These are phyloP conservation scores for Melanophora roralis DNA, from an alignment of 2,888 invertebrate species.

Conservation along the genomic window DNA sequence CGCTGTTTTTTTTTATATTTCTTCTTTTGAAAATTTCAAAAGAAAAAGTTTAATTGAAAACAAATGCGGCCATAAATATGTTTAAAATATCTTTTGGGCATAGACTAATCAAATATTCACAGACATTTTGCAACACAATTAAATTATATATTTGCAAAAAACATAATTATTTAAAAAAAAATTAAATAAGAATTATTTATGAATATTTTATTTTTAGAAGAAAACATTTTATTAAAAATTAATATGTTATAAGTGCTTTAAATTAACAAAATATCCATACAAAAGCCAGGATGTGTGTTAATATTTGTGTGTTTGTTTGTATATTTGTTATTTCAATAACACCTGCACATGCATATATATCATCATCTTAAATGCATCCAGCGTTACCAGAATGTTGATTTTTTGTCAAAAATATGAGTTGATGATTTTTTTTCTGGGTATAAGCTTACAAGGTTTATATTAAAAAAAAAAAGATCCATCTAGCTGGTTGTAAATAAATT, in stretches of 20 bases:
- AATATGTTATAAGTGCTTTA: neutral
- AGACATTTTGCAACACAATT: neutral
- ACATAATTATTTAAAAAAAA: neutral
- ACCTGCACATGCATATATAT: no score
- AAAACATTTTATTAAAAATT: neutral
- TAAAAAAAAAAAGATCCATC: no score
- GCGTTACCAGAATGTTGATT: no score
- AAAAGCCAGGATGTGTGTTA: neutral
- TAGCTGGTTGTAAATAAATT: no score
- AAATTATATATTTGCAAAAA: no score
- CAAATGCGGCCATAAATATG: constrained; percentile 11
- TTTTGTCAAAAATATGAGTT: no score
- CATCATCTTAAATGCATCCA: no score
- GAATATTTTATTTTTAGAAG: neutral
- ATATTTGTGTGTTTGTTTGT: no score
- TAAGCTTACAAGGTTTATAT: no score
- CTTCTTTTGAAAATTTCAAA: neutral
- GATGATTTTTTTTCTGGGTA: no score
- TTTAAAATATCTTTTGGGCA: neutral
- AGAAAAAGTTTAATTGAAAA: constrained; percentile 30
- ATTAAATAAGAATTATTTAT: constrained; percentile 21
- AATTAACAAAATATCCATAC: neutral
- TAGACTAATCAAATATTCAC: neutral
- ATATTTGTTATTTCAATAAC: no score
- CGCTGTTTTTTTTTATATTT: neutral